Conservation (phyloP, 1,140 invertebrate species). For the Drosophila tsacasi region DNA sequence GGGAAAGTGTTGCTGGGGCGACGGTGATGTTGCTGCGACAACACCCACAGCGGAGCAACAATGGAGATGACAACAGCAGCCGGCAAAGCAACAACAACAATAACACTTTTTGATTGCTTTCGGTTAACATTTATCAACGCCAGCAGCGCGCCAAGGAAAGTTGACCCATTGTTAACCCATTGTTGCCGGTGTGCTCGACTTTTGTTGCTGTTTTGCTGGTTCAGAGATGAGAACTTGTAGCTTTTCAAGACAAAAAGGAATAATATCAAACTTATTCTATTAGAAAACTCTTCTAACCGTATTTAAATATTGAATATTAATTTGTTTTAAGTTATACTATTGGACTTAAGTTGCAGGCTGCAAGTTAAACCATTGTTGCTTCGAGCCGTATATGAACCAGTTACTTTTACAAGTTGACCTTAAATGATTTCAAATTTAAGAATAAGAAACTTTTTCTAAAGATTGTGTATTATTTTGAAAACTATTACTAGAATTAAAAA, state of each 20-base stretch:
- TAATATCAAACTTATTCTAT: neutral
- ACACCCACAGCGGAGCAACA: conserved; percentile 41
- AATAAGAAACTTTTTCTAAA: neutral
- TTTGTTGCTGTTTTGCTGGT: conserved; percentile 19
- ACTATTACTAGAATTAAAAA: neutral
- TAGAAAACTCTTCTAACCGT: neutral
- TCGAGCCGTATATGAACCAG: neutral
- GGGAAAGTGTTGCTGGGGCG: conserved; percentile 70
- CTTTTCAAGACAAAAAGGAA: neutral
- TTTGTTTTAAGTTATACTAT: neutral
- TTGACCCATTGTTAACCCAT: conserved; percentile 72
- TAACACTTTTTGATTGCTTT: conserved; percentile 18
- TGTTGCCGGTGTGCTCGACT: conserved; percentile 23
- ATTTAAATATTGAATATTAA: neutral
- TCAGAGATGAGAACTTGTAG: neutral
- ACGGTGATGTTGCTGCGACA: conserved; percentile 25
- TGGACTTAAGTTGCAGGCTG: neutral
- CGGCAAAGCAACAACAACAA: conserved; percentile 12
- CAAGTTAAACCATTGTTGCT: neutral
- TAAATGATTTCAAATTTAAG: too few relatives aligned
- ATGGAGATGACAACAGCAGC: conserved; percentile 57
- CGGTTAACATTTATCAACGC: conserved; percentile 71
- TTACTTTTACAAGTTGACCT: too few relatives aligned
- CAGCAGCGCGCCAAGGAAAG: conserved; percentile 61
- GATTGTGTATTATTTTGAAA: too few relatives aligned